Evolutionary conservation across 2,888 invertebrate genomes (phyloP), one percentile per base, ranked within the genome.

Genomic region (Petrolisthes cinctipes): DNA sequence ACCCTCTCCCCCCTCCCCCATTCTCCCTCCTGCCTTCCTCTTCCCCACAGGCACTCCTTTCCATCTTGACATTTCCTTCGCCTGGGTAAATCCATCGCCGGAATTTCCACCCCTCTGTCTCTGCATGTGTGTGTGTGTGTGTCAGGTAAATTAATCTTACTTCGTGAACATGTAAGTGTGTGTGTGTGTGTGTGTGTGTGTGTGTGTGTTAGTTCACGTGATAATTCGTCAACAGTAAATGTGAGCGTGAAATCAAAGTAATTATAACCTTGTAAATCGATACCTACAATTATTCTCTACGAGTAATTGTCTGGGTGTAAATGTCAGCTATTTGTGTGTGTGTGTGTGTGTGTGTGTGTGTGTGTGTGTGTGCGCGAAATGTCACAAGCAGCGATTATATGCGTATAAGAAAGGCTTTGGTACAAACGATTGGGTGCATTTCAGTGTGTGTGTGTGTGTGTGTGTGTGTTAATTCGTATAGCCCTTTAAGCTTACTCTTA

Each of bases 301-400:
- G 37, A 37, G 37, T 37, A 37, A 37, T 37, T 37, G 37, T 37
- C 37, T 2, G 73, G n/a, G 20, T n/a, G 17, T n/a, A 17, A 11
- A 61, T 51, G 11, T 11, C 78, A 78, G 17, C 75, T 20, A 9
- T 23, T n/a, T n/a, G 11, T 9, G 79, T 66, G 66, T 82, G 82
- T 71, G 82, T 82, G 82, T 71, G 82, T 82, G 82, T 82, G 82
- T 82, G 82, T 82, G 82, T 82, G 68, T 82, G 51, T 20, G 82
- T 57, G 82, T 82, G 82, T 71, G 57, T 71, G 71, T 82, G n/a
- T 14, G 9, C 37, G 20, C 37, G n/a, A 9, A 75, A 9, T n/a
- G 14, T 14, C 23, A 75, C 75, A 75, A 9, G 75, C 66, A 14
- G 17, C 66, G 37, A 37, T 37, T 37, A 37, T 37, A 37, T 37